Evolutionary conservation across 2,797 vertebrate genomes (phyloP), one percentile per base, ranked within the genome.

Genomic region (Scyliorhinus canicula): DNA sequence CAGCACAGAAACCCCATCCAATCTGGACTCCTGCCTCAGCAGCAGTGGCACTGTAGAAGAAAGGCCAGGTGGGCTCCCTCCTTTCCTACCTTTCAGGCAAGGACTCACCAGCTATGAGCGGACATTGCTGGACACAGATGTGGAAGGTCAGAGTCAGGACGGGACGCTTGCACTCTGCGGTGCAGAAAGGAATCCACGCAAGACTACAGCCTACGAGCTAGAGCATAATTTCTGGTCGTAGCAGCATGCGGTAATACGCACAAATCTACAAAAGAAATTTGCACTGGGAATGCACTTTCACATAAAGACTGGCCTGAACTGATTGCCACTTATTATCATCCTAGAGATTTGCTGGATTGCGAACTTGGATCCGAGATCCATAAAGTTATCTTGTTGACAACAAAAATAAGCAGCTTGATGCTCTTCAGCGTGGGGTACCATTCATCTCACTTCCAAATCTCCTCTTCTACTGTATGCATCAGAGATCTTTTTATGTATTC

Each of bases 1-100:
- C 96, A 99, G 98, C 97, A 99, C 98, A 86, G 99, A 99, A 96
- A 99, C 99, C 6, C 99, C 99, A 60, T 98, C 98, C 95, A 99
- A 99, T 40, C 96, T 98, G 95, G 99, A 99, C 97, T 98, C 97
- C 84, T 98, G 97, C 97, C 97, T 98, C 95, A 98, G 98, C 96
- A 98, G 98, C 96, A 98, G 98, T 95, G 98, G 98, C 96, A 97
- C 97, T 28, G 97, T 97, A 2, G 98, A 98, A 95, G 98, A 99
- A 85, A 98, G 97, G 96, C 98, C 98, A 40, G 98, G 97, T 16
- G 98, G 97, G 19, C 96, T 96, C 95, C 97, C 97, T 79, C 97
- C 96, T 95, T 96, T 98, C 95, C 97, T 98, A 96, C 98, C 98
- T 3, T 97, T 97, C 77, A 98, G 98, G 95, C 95, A 96, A 2